These are phyloP conservation scores for Corythucha ciliata DNA, from an alignment of 2,888 invertebrate genomes.

Conservation along the genomic window DNA sequence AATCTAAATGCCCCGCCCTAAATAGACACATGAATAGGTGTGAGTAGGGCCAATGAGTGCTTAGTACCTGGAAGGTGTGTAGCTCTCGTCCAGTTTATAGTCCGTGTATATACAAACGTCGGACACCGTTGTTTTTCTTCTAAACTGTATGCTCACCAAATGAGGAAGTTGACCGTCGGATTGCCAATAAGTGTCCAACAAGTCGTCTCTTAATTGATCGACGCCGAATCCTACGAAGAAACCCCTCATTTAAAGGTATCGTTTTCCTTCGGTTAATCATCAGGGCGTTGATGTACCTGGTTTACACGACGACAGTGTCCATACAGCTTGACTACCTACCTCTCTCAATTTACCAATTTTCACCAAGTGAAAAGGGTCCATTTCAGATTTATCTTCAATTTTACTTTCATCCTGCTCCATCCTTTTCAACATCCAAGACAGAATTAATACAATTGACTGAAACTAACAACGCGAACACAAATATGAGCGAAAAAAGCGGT, in stretches of 20 bases:
- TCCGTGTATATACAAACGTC: conserved; percentile 96
- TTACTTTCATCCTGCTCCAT: conserved; percentile 17
- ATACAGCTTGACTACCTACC: conserved; percentile 87
- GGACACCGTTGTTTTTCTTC: conserved; percentile 85
- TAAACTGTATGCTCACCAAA: conserved; percentile 92
- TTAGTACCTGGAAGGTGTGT: conserved; percentile 83
- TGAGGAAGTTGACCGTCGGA: conserved; percentile 98
- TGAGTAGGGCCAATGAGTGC: too few relatives aligned
- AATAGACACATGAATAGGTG: too few relatives aligned
- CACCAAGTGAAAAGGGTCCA: conserved; percentile 52
- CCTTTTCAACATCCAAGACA: too few relatives aligned
- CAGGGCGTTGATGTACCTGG: conserved; percentile 54
- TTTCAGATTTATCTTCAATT: conserved; percentile 17
- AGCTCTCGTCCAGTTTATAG: conserved; percentile 96
- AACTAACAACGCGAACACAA: too few relatives aligned
- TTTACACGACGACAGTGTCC: conserved; percentile 98
- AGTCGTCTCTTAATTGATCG: conserved; percentile 88
- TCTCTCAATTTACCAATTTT: conserved; percentile 59
- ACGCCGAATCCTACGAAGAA: conserved; percentile 80
- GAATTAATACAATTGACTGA: too few relatives aligned
- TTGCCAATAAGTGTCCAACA: conserved; percentile 98
- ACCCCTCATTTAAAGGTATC: not conserved
- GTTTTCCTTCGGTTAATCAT: not conserved
- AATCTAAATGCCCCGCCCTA: too few relatives aligned
- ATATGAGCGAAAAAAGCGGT: too few relatives aligned